These are phyloP conservation scores for Caenorhabditis tropicalis DNA, from an alignment of 1,140 invertebrate species.

Conservation along the genomic window DNA sequence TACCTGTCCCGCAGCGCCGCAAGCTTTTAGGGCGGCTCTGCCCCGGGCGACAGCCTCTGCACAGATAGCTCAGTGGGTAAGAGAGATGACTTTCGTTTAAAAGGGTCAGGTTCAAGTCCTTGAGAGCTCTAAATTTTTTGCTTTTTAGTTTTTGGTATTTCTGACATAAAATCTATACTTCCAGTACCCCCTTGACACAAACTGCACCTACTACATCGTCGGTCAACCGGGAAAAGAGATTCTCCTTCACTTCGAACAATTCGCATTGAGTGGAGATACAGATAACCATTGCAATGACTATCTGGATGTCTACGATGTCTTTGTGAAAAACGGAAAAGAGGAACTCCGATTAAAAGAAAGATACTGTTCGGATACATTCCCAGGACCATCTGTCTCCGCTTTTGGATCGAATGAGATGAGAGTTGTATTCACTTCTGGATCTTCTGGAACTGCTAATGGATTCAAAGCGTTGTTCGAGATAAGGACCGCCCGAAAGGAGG, in stretches of 20 bases:
- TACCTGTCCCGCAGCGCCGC: too few relatives aligned
- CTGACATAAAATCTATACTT: too few relatives aligned
- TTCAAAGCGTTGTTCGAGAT: conserved; percentile 71
- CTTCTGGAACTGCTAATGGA: conserved; percentile 67
- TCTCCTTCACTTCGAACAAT: conserved; percentile 70
- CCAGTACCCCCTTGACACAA: conserved; percentile 67
- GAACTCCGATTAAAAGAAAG: conserved; percentile 59
- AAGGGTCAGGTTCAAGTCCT: too few relatives aligned
- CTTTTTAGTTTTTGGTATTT: too few relatives aligned
- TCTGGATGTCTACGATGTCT: conserved; percentile 70
- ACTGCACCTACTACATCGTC: conserved; percentile 67
- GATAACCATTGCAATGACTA: conserved; percentile 66
- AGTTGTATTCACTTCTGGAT: conserved; percentile 69
- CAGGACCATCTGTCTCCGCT: conserved; percentile 67
- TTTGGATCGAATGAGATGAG: conserved; percentile 69
- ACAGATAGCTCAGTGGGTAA: too few relatives aligned
- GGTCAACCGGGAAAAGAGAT: conserved; percentile 64
- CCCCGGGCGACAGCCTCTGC: too few relatives aligned
- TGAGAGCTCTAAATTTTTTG: too few relatives aligned
- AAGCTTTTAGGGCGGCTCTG: too few relatives aligned
- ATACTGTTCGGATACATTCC: conserved; percentile 66
- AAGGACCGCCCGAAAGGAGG: conserved; percentile 63
- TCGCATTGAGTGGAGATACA: conserved; percentile 66
- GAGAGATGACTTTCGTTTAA: too few relatives aligned
- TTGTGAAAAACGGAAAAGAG: conserved; percentile 62